phyloP scores from a whole-genome alignment of 2,797 vertebrate genomes.

The Scyliorhinus canicula region DNA sequence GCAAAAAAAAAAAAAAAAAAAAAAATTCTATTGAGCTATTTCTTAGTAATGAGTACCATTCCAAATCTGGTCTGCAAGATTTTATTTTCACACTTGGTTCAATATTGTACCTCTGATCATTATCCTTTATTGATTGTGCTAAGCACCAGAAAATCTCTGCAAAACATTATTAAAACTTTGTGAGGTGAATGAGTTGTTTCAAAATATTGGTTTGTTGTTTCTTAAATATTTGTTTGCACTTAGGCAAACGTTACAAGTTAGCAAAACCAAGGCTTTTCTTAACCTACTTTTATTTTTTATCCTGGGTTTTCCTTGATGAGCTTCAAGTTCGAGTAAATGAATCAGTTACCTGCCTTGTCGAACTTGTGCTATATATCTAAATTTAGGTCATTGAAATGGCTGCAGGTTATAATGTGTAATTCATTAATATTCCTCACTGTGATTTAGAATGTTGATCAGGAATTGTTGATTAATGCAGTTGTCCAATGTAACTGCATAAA shows the following conservation, averaged over 20 bases:
- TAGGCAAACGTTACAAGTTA: background rate
- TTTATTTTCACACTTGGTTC: background rate
- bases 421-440: background rate
- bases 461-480: background rate
- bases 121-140: background rate
- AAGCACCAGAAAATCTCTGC: background rate
- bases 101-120: background rate
- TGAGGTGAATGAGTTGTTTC: background rate
- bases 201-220: background rate
- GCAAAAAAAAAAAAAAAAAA: too few species aligned
- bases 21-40: background rate
- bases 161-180: background rate
- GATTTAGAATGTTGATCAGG: background rate
- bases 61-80: background rate
- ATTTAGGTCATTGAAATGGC: background rate
- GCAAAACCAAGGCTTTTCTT: background rate
- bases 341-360: background rate
- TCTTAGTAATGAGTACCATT: background rate
- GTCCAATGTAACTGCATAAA: slow-evolving; percentile 18
- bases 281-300: background rate
- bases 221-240: background rate
- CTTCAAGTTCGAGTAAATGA: background rate
- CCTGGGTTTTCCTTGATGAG: background rate
- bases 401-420: background rate
- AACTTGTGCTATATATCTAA: background rate